A percentile compares a stretch with the other conserved stretches of the same genome.
Conservation (phyloP, 2,888 invertebrate species). For the Imbricaverruca yamaguchii region DNA sequence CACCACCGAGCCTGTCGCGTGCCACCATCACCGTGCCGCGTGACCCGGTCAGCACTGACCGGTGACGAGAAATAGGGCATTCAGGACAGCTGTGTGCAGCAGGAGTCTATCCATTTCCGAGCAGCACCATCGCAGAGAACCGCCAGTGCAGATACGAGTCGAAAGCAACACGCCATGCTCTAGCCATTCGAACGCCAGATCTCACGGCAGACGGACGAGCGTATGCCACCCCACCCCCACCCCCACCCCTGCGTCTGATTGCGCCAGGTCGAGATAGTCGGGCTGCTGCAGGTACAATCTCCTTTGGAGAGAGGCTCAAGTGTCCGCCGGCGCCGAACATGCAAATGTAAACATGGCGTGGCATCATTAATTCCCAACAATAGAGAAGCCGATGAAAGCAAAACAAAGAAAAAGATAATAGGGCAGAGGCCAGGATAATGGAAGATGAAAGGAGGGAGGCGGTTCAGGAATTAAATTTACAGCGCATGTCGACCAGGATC, state of each 20-base stretch:
- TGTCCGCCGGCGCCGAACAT: not conserved
- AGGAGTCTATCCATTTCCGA: too few relatives aligned
- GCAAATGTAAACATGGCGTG: slow-evolving; percentile 12
- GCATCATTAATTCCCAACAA: not conserved
- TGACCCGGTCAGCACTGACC: too few relatives aligned
- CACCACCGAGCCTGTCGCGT: too few relatives aligned
- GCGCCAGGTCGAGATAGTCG: not conserved
- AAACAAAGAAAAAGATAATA: slow-evolving; percentile 12
- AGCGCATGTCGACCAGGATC: not conserved
- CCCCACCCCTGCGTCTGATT: not conserved
- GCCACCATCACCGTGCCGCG: too few relatives aligned
- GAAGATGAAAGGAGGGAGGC: slow-evolving; percentile 3
- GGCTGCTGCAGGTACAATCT: not conserved
- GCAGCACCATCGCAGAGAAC: too few relatives aligned
- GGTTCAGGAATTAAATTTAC: not conserved
- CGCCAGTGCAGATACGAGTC: too few relatives aligned
- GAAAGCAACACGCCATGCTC: not conserved
- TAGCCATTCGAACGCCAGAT: too few relatives aligned
- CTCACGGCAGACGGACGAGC: not conserved
- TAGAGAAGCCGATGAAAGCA: not conserved
- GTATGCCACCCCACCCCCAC: not conserved
- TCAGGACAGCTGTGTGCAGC: too few relatives aligned
- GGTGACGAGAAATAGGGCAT: too few relatives aligned
- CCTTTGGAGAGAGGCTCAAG: not conserved
- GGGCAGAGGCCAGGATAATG: not conserved